These are phyloP conservation scores for Dendroctonus valens DNA, from an alignment of 1,140 invertebrate species.

Conservation along the genomic window DNA sequence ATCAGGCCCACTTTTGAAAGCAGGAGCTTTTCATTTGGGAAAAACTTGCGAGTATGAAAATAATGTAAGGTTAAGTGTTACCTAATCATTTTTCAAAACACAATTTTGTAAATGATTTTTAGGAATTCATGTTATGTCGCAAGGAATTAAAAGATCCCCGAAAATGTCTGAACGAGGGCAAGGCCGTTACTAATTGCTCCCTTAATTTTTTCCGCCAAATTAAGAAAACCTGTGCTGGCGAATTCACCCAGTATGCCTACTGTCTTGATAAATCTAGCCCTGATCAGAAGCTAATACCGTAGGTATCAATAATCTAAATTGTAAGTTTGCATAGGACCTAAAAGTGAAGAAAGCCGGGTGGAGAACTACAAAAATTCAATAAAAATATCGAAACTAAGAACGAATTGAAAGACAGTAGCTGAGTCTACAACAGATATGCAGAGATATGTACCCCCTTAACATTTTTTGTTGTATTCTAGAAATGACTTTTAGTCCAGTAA, in stretches of 20 bases:
- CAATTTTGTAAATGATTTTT: constrained; percentile 43
- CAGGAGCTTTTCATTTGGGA: constrained; percentile 75
- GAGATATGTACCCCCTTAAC: too few relatives aligned
- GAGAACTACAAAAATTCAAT: too few relatives aligned
- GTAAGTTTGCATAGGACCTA: too few relatives aligned
- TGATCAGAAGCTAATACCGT: constrained; percentile 62
- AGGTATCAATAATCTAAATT: constrained; percentile 39
- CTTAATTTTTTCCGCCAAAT: constrained; percentile 87
- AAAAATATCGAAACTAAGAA: too few relatives aligned
- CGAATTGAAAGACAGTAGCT: too few relatives aligned
- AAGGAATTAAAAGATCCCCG: constrained; percentile 82
- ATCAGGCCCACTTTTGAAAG: constrained; percentile 69
- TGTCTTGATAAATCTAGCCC: constrained; percentile 82
- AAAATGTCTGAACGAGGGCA: constrained; percentile 86
- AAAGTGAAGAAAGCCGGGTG: too few relatives aligned
- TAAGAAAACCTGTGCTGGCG: constrained; percentile 78
- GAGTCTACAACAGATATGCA: too few relatives aligned
- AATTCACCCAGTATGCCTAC: constrained; percentile 82
- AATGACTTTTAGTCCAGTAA: too few relatives aligned
- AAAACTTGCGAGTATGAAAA: constrained; percentile 87
- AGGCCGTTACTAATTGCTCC: constrained; percentile 87
- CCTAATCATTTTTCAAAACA: constrained; percentile 45
- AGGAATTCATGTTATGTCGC: constrained; percentile 95
- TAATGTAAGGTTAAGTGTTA: constrained; percentile 72
- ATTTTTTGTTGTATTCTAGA: too few relatives aligned